Conservation (phyloP, 2,113 vertebrate genomes). For the Oryzias melastigma region DNA sequence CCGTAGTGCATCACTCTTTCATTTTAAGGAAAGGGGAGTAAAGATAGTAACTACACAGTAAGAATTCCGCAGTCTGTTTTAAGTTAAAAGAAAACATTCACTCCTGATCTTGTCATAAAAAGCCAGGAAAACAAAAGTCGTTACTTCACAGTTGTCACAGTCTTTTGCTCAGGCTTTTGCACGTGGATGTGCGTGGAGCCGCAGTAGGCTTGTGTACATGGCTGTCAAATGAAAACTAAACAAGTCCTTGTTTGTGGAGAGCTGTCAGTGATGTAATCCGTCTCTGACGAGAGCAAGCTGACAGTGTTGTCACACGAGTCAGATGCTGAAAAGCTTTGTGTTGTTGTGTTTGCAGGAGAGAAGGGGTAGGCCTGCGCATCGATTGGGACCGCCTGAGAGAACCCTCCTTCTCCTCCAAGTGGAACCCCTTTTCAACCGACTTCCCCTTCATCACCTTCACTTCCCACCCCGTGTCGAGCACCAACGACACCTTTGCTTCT, state of each 20-base stretch:
- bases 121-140: not conserved
- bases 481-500: conserved; percentile 55
- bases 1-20: too few relatives aligned
- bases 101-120: not conserved
- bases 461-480: conserved; percentile 73
- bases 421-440: conserved; percentile 81
- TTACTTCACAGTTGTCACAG: not conserved
- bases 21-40: too few relatives aligned
- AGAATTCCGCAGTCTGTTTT: too few relatives aligned
- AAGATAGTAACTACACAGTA: too few relatives aligned
- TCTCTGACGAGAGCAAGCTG: conserved; percentile 7
- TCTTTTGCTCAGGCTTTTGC: not conserved
- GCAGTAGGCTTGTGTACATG: not conserved
- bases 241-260: not conserved
- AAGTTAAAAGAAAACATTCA: too few relatives aligned
- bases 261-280: not conserved
- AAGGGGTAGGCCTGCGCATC: conserved; percentile 80
- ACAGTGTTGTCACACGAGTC: conserved; percentile 7
- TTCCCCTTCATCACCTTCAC: conserved; percentile 79
- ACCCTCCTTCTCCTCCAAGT: conserved; percentile 73
- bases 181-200: conserved; percentile 9
- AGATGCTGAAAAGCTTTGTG: not conserved
- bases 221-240: conserved; percentile 14
- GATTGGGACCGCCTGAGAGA: conserved; percentile 77
- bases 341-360: conserved; percentile 69